phyloP scores from a whole-genome alignment of 1,140 invertebrate genomes.

The Musca vetustissima region DNA sequence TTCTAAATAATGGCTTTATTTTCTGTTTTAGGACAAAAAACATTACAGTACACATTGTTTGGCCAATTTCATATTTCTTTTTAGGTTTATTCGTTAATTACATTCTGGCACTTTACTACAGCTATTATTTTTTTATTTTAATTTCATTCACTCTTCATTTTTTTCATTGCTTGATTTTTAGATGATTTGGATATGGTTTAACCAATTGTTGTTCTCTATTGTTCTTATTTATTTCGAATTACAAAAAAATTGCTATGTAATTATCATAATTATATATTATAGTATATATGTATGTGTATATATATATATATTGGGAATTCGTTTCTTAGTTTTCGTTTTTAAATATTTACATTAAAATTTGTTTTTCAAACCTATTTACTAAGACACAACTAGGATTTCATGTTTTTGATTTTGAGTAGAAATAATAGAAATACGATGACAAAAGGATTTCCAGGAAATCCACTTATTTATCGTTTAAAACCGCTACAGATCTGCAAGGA shows the following conservation, averaged over 20 bases:
- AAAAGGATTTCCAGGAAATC: background rate
- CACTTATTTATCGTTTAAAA: constrained; percentile 17
- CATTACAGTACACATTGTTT: background rate
- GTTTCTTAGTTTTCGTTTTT: constrained; percentile 11
- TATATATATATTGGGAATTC: background rate
- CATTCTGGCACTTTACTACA: constrained; percentile 17
- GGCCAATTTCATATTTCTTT: constrained; percentile 9
- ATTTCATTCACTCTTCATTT: background rate
- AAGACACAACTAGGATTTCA: constrained; percentile 29
- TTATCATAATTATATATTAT: background rate
- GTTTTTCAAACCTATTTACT: constrained; percentile 27
- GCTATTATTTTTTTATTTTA: too few relatives aligned
- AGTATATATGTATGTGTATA: constrained; percentile 8
- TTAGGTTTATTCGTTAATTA: constrained; percentile 13
- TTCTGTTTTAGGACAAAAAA: constrained; percentile 9
- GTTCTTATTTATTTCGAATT: too few relatives aligned
- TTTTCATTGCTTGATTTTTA: background rate
- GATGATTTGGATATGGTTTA: constrained; percentile 2
- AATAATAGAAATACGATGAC: constrained; percentile 7
- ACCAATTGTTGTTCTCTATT: constrained; percentile 4
- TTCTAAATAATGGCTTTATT: constrained; percentile 17
- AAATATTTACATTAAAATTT: constrained; percentile 23
- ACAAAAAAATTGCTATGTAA: too few relatives aligned
- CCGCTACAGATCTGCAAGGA: constrained; percentile 47
- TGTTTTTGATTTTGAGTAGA: constrained; percentile 6